phyloP scores from a whole-genome alignment of 2,113 vertebrate genomes.

The Festucalex cinctus region DNA sequence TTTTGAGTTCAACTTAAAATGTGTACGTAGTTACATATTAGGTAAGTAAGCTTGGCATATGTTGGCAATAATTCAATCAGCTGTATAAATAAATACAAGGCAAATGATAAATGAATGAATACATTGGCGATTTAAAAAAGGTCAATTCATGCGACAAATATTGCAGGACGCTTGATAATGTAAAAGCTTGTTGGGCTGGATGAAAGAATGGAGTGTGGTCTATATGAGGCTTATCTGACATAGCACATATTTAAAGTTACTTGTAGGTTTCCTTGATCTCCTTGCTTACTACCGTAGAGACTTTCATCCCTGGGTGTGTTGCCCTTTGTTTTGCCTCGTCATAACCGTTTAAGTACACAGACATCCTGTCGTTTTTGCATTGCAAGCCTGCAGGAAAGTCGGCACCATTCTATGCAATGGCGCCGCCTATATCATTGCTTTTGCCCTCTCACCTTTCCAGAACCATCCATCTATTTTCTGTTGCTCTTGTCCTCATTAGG shows the following conservation, averaged over 20 bases:
- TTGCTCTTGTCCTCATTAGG: too few species aligned
- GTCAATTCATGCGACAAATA: too few species aligned
- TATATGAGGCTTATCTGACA: background rate
- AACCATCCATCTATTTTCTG: too few species aligned
- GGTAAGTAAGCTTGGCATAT: too few species aligned
- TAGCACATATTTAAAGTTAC: background rate
- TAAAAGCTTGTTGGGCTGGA: background rate
- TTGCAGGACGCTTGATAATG: background rate
- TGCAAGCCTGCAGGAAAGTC: slow-evolving; percentile 26
- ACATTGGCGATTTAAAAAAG: too few species aligned
- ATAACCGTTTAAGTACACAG: slow-evolving; percentile 35
- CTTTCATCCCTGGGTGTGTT: slow-evolving; percentile 42
- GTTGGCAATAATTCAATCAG: too few species aligned
- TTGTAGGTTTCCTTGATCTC: background rate
- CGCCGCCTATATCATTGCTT: too few species aligned
- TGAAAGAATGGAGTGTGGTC: background rate
- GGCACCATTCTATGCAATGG: background rate
- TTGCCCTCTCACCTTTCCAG: too few species aligned
- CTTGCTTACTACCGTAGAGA: slow-evolving; percentile 18
- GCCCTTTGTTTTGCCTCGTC: slow-evolving; percentile 14
- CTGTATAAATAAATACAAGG: too few species aligned
- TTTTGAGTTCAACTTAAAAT: background rate
- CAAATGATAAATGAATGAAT: too few species aligned
- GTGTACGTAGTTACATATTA: too few species aligned
- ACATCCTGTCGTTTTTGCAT: slow-evolving; percentile 31